Conservation (phyloP, 1,140 invertebrate genomes). For the Lethocerus indicus region DNA sequence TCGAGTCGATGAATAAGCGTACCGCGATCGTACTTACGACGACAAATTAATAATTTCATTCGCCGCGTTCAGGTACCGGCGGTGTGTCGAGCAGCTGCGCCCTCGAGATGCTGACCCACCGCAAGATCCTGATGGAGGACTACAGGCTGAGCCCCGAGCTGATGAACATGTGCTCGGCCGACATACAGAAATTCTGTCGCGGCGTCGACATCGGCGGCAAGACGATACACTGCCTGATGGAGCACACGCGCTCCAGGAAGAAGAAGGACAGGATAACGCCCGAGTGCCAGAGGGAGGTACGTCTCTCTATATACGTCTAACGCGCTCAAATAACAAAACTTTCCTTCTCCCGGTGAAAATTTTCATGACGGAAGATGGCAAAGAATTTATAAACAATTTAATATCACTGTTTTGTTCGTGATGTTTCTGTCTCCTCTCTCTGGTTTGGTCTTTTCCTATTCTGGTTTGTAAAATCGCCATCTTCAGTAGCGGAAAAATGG, state of each 20-base stretch:
- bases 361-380: not conserved
- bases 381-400: not conserved
- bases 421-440: no score
- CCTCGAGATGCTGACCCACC: constrained; percentile 75
- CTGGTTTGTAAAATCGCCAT: no score
- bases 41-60: no score
- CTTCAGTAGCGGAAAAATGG: no score
- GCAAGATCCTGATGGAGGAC: constrained; percentile 82
- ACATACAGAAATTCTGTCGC: constrained; percentile 59
- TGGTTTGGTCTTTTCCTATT: no score
- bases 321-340: no score
- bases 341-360: no score
- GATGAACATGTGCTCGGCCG: constrained; percentile 70
- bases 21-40: no score
- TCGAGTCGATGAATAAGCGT: no score
- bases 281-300: constrained; percentile 48
- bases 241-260: constrained; percentile 50
- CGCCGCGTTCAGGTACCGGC: no score
- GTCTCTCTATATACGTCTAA: no score
- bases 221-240: constrained; percentile 94
- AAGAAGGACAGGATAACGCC: constrained; percentile 40
- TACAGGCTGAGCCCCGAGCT: constrained; percentile 84
- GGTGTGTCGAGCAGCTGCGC: constrained; percentile 58
- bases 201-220: constrained; percentile 57
- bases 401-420: no score